A percentile compares a stretch with the other conserved stretches of the same genome.
These are phyloP conservation scores for Epinotia bilunana DNA, from an alignment of 2,888 invertebrate genomes.

Conservation along the genomic window DNA sequence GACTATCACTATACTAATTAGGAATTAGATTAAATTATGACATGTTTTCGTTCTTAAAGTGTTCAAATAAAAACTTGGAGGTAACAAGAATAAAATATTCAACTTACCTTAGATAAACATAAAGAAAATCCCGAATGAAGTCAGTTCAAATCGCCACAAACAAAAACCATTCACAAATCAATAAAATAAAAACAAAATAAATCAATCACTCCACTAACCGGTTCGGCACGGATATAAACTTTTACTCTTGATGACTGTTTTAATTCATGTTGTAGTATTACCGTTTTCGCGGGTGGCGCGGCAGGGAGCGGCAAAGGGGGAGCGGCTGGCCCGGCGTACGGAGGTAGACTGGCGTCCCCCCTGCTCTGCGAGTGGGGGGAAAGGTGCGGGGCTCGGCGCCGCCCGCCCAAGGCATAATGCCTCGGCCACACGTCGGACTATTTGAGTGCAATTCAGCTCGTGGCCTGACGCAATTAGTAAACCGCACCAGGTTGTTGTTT, in stretches of 20 bases:
- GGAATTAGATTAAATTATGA: not conserved
- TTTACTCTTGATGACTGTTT: slow-evolving; percentile 45
- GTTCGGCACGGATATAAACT: slow-evolving; percentile 24
- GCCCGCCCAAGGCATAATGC: slow-evolving; percentile 59
- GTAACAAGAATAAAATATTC: not conserved
- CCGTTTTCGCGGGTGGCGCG: slow-evolving; percentile 49
- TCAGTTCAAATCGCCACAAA: slow-evolving; percentile 35
- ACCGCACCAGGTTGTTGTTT: slow-evolving; percentile 30
- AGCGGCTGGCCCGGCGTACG: slow-evolving; percentile 48
- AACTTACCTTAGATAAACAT: slow-evolving; percentile 33
- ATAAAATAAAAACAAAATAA: slow-evolving; percentile 13
- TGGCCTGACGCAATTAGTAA: slow-evolving; percentile 42
- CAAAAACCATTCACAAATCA: slow-evolving; percentile 28
- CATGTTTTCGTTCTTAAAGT: not conserved
- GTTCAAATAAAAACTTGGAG: not conserved
- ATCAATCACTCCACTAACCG: slow-evolving; percentile 20
- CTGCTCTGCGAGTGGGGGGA: slow-evolving; percentile 54
- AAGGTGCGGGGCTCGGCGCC: slow-evolving; percentile 51
- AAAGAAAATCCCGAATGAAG: slow-evolving; percentile 17
- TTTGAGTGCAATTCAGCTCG: slow-evolving; percentile 43
- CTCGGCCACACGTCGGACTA: slow-evolving; percentile 40
- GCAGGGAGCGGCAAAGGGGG: slow-evolving; percentile 46
- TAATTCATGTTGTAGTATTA: slow-evolving; percentile 54
- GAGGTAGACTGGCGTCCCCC: slow-evolving; percentile 67
- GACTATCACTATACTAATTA: not conserved